Percentiles rank a stretch among this genome's conserved stretches.
These are phyloP conservation scores for Tursiops truncatus DNA, from an alignment of 2,113 vertebrate species.

Conservation along the genomic window DNA sequence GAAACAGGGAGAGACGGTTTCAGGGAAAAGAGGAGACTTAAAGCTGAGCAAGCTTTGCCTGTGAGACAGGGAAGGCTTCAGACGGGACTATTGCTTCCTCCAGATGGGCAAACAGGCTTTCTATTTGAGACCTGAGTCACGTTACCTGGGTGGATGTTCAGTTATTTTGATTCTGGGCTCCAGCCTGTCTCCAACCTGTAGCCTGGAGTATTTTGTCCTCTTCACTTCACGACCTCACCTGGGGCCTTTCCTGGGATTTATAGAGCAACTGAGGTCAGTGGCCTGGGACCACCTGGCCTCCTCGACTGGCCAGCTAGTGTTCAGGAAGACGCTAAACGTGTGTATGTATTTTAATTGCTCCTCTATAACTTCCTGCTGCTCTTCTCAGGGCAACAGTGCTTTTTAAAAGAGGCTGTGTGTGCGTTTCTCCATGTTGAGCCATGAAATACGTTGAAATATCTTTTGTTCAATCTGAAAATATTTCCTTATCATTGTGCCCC, in stretches of 20 bases:
- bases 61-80: neutral
- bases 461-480: neutral
- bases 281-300: neutral
- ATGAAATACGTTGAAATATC: neutral
- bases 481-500: neutral
- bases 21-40: neutral
- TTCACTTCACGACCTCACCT: neutral
- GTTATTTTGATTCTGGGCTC: neutral
- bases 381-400: neutral
- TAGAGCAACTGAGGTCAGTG: neutral
- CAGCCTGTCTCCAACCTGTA: neutral
- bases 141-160: neutral
- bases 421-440: neutral
- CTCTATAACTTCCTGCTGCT: slow-evolving; percentile 42
- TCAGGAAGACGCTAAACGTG: neutral
- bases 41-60: neutral
- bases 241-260: neutral
- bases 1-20: neutral
- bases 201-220: neutral
- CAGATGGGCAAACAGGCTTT: neutral
- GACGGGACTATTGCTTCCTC: neutral
- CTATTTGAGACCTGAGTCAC: neutral
- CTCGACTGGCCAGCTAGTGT: neutral
- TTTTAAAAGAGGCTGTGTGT: neutral
- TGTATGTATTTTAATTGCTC: slow-evolving; percentile 36